Evolutionary conservation across 2,888 invertebrate genomes (phyloP).

Genomic region (Eustalomyia histrio): DNA sequence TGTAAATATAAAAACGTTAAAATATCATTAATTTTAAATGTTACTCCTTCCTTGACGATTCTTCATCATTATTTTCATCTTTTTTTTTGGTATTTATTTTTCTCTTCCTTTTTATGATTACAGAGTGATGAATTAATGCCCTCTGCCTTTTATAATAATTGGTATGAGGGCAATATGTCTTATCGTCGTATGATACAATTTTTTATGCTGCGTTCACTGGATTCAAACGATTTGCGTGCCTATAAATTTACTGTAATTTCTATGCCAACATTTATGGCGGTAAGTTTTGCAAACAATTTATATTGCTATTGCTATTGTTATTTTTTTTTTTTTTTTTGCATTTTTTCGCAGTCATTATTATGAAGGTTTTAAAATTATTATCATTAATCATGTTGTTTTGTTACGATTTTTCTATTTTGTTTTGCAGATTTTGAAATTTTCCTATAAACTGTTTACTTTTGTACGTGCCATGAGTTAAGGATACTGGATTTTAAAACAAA

Average conservation of each 20-base stretch:
- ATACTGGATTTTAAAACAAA: not conserved
- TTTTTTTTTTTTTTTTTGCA: not conserved
- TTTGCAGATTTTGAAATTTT: conserved; percentile 71
- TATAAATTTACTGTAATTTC: conserved; percentile 73
- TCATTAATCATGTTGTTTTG: conserved; percentile 21
- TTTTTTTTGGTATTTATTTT: not conserved
- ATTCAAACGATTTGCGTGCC: conserved; percentile 69
- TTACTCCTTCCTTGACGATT: not conserved
- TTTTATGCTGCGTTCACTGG: conserved; percentile 71
- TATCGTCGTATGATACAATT: conserved; percentile 73
- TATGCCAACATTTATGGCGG: conserved; percentile 74
- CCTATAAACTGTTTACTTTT: conserved; percentile 74
- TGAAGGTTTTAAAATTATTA: not conserved
- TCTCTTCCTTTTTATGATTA: conserved; percentile 7
- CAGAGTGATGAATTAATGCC: conserved; percentile 71
- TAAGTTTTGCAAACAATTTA: conserved; percentile 58
- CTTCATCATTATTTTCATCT: conserved; percentile 1
- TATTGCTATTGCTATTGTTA: not conserved
- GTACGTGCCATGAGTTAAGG: conserved; percentile 66
- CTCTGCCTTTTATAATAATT: conserved; percentile 74
- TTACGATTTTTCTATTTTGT: conserved; percentile 6
- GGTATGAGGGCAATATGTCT: conserved; percentile 73
- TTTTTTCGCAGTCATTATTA: conserved; percentile 11
- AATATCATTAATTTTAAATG: conserved; percentile 41
- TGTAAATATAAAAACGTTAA: not conserved